These are phyloP conservation scores for Danionella dracula DNA, from an alignment of 2,797 vertebrate genomes.

Conservation along the genomic window DNA sequence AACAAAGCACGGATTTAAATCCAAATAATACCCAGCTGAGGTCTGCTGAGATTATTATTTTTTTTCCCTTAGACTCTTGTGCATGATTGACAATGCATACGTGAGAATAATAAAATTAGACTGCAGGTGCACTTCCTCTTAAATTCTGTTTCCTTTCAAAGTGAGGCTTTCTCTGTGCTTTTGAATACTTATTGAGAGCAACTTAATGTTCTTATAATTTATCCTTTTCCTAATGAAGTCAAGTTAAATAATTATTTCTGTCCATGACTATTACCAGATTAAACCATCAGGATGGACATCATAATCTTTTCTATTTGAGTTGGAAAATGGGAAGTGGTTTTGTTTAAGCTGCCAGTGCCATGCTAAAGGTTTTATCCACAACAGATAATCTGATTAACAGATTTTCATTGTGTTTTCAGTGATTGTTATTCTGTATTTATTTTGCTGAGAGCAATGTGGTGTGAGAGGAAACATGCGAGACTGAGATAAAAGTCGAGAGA, in stretches of 20 bases:
- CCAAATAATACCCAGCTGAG: slow-evolving; percentile 38
- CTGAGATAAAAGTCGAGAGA: slow-evolving; percentile 27
- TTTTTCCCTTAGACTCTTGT: background rate
- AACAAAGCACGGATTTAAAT: slow-evolving; percentile 51
- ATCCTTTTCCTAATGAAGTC: slow-evolving; percentile 1
- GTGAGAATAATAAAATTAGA: background rate
- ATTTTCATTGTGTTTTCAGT: slow-evolving; percentile 71
- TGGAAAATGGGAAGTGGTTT: slow-evolving; percentile 52
- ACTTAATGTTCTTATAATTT: too few species aligned
- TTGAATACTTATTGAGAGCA: background rate
- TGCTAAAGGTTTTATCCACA: slow-evolving; percentile 59
- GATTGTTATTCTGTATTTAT: slow-evolving; percentile 64
- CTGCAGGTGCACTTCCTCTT: background rate
- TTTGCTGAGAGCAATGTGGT: slow-evolving; percentile 38
- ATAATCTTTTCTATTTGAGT: slow-evolving; percentile 52
- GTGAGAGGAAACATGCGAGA: slow-evolving; percentile 13
- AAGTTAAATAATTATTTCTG: slow-evolving; percentile 1
- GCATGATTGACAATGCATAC: slow-evolving; percentile 15
- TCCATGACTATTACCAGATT: slow-evolving; percentile 17
- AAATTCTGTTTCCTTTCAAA: background rate
- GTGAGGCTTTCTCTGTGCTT: background rate
- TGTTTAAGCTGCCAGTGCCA: slow-evolving; percentile 61
- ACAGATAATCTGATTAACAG: slow-evolving; percentile 66
- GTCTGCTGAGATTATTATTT: slow-evolving; percentile 24
- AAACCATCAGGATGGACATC: slow-evolving; percentile 14